These are phyloP conservation scores for Atrichornis clamosus DNA, from an alignment of 2,113 vertebrate species.

Conservation along the genomic window DNA sequence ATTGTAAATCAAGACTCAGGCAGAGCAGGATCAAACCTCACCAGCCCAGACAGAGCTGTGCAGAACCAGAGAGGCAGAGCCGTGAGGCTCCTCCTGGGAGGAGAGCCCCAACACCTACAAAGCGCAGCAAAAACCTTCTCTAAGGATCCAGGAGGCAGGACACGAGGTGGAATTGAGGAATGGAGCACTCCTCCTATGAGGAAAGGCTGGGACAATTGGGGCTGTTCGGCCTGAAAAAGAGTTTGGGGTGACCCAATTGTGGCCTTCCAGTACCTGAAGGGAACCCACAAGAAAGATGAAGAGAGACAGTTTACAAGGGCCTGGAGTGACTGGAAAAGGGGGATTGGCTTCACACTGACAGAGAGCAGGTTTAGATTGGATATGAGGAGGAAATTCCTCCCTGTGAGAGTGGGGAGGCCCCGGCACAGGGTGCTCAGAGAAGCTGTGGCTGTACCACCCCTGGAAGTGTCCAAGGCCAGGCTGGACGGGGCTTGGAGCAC, in stretches of 20 bases:
- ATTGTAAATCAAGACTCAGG: not conserved
- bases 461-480: not conserved
- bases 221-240: not conserved
- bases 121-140: not conserved
- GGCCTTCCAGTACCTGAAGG: not conserved
- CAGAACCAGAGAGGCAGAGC: not conserved
- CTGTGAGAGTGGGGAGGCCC: fast-evolving
- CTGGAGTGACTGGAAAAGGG: not conserved
- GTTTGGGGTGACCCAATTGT: not conserved
- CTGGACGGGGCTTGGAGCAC: fast-evolving
- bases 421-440: not conserved
- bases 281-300: not conserved
- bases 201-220: not conserved
- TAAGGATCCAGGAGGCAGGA: not conserved
- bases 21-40: not conserved
- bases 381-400: fast-evolving
- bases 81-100: not conserved
- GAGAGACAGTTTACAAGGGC: not conserved
- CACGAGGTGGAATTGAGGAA: too few species aligned
- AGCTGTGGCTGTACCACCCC: not conserved
- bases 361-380: fast-evolving
- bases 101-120: not conserved
- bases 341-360: not conserved
- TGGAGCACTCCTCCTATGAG: fast-evolving
- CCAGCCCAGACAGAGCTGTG: not conserved